Evolutionary conservation across 92 coral and sea anemone genomes (phyloP).

Genomic region (Phenganax marumi): DNA sequence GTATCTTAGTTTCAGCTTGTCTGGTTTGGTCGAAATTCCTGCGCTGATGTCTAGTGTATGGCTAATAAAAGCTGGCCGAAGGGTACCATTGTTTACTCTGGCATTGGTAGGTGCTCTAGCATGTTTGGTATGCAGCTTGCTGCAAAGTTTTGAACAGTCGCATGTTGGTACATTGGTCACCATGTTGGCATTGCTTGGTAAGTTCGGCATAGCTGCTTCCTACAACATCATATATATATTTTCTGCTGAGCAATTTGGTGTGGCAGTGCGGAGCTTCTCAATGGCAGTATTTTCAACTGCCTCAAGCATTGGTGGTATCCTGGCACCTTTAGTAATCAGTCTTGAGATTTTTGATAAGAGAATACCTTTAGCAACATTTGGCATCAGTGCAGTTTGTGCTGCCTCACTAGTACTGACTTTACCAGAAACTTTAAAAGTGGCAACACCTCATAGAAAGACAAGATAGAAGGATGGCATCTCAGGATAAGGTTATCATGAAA

Average conservation of each 20-base stretch:
- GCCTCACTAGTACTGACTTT: constrained; percentile 14
- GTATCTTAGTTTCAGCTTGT: constrained; percentile 32
- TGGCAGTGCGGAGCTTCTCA: constrained; percentile 14
- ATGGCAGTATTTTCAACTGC: constrained; percentile 31
- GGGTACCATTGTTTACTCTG: constrained; percentile 13
- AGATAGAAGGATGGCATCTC: neutral
- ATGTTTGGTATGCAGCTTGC: constrained; percentile 8
- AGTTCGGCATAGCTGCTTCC: constrained; percentile 28
- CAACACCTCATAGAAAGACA: constrained; percentile 3
- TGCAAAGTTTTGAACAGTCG: neutral
- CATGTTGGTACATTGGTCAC: neutral
- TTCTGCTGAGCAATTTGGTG: constrained; percentile 31
- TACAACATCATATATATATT: constrained; percentile 39
- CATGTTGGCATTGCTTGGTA: constrained; percentile 6
- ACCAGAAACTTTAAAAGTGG: constrained; percentile 13
- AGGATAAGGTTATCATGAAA: no score
- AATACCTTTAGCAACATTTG: constrained; percentile 32
- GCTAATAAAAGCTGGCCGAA: constrained; percentile 18
- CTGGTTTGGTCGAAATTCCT: constrained; percentile 37
- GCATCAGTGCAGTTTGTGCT: neutral
- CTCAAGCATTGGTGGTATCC: constrained; percentile 9
- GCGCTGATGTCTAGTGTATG: constrained; percentile 11
- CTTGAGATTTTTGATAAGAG: constrained; percentile 36
- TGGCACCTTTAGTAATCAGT: constrained; percentile 28
- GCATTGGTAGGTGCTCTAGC: constrained; percentile 17